Evolutionary conservation across 2,888 invertebrate species (phyloP).

Genomic region (Abrostola triplasia): DNA sequence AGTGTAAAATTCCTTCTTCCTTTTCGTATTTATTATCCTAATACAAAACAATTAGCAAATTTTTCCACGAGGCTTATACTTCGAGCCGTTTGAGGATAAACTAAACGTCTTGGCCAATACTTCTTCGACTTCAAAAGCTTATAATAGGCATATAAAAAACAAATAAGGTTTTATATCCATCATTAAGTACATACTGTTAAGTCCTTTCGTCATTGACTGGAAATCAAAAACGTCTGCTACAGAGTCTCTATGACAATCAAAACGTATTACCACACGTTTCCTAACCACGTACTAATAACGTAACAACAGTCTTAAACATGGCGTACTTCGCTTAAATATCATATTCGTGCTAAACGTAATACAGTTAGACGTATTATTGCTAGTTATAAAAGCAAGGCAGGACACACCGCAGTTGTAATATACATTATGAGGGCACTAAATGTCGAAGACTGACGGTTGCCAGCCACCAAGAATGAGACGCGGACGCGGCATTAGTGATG

Average conservation of each 20-base stretch:
- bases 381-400: constrained; percentile 56
- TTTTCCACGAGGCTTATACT: too few relatives aligned
- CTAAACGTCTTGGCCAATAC: too few relatives aligned
- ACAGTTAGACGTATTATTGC: constrained; percentile 38
- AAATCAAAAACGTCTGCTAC: not conserved
- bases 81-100: too few relatives aligned
- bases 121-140: too few relatives aligned
- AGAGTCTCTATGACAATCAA: constrained; percentile 6
- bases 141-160: too few relatives aligned
- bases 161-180: too few relatives aligned
- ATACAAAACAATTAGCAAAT: too few relatives aligned
- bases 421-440: constrained; percentile 71
- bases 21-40: too few relatives aligned
- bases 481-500: constrained; percentile 51
- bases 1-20: too few relatives aligned
- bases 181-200: too few relatives aligned
- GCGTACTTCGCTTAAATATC: constrained; percentile 37
- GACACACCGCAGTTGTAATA: constrained; percentile 69
- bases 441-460: constrained; percentile 62
- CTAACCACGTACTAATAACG: constrained; percentile 12
- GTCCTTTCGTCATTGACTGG: too few relatives aligned
- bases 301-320: constrained; percentile 20
- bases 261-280: constrained; percentile 11
- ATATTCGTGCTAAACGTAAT: constrained; percentile 41
- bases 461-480: constrained; percentile 36